Evolutionary conservation across 2,113 vertebrate genomes (phyloP).

Genomic region (Redunca redunca): DNA sequence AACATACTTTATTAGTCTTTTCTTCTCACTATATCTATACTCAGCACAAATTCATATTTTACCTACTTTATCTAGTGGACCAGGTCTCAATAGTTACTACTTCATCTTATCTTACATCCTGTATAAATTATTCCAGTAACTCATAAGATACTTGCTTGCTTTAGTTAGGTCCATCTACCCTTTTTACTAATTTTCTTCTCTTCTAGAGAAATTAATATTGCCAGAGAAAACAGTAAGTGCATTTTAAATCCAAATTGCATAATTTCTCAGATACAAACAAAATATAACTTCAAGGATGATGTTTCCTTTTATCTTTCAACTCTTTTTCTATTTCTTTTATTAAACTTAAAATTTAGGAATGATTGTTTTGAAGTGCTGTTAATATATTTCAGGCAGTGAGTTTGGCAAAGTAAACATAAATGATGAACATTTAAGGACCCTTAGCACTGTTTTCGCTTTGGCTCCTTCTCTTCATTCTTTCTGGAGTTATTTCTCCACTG

Average conservation of each 20-base stretch:
- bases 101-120: not conserved
- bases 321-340: not conserved
- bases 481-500: not conserved
- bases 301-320: not conserved
- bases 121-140: not conserved
- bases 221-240: not conserved
- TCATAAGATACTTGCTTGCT: not conserved
- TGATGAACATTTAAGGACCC: not conserved
- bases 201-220: not conserved
- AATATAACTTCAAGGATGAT: not conserved
- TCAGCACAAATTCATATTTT: not conserved
- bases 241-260: not conserved
- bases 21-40: not conserved
- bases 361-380: not conserved
- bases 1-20: not conserved
- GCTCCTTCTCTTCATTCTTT: not conserved
- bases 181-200: not conserved
- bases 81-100: not conserved
- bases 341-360: not conserved
- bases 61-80: not conserved
- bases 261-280: not conserved
- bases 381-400: not conserved
- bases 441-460: not conserved
- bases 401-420: not conserved
- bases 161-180: not conserved